These are phyloP conservation scores for Rhinoraja longicauda DNA, from an alignment of 2,797 vertebrate genomes.

Conservation along the genomic window DNA sequence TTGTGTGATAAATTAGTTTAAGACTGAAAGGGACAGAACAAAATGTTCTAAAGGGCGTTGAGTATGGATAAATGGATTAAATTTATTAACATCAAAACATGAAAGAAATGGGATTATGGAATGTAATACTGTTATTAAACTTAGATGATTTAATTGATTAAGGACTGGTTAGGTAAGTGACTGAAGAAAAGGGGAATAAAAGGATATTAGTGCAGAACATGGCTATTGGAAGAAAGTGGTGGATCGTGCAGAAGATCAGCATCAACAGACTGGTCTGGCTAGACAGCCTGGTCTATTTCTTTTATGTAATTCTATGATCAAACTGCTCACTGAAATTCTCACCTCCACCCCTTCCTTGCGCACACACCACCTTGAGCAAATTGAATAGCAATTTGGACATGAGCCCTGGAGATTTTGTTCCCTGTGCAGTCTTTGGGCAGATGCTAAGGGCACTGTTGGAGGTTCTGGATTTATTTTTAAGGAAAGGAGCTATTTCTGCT, in stretches of 20 bases:
- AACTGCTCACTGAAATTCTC: neutral
- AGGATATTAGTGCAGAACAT: neutral
- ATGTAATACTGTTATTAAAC: neutral
- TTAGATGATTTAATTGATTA: neutral
- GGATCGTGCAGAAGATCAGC: neutral
- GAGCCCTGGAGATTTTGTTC: neutral
- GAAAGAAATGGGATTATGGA: neutral
- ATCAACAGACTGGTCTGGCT: neutral
- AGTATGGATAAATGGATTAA: neutral
- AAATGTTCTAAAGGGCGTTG: neutral
- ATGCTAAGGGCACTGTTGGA: neutral
- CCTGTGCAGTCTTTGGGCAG: neutral
- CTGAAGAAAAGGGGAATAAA: neutral
- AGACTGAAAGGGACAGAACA: neutral
- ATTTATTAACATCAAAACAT: neutral
- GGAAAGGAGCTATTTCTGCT: neutral
- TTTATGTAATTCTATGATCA: neutral
- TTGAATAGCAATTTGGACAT: neutral
- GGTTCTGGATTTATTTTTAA: neutral
- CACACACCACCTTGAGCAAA: too few relatives aligned
- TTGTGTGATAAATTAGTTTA: neutral
- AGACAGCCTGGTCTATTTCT: neutral
- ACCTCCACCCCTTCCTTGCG: too few relatives aligned
- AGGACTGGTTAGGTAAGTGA: neutral
- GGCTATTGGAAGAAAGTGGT: neutral